phyloP scores from a whole-genome alignment of 2,113 vertebrate species.

The Podarcis raffonei region DNA sequence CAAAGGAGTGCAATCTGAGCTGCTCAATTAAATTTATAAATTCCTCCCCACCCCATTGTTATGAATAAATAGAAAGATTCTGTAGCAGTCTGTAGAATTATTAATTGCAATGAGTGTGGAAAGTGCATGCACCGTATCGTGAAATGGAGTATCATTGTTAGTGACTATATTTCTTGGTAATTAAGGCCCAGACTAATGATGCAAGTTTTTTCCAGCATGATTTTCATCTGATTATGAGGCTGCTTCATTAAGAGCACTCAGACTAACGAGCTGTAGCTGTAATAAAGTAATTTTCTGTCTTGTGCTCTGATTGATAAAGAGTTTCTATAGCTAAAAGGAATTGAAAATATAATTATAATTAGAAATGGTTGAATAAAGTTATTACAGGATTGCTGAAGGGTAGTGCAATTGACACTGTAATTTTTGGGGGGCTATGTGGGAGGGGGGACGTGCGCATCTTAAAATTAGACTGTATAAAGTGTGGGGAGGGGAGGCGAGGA shows the following conservation, averaged over 20 bases:
- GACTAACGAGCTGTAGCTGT: constrained; percentile 99
- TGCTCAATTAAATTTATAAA: constrained; percentile 86
- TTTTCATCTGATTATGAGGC: constrained; percentile 99
- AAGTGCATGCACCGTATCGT: constrained; percentile 85
- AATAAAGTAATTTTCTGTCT: constrained; percentile 99
- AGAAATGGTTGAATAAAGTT: constrained; percentile 94
- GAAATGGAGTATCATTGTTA: constrained; percentile 90
- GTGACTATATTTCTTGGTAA: constrained; percentile 97
- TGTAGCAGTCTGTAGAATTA: constrained; percentile 83
- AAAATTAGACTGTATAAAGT: constrained; percentile 82
- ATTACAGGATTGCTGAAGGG: constrained; percentile 91
- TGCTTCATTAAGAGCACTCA: constrained; percentile 99
- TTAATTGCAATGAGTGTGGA: constrained; percentile 86
- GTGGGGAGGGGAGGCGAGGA: constrained; percentile 14
- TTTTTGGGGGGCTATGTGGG: constrained; percentile 69
- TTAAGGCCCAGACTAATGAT: constrained; percentile 99
- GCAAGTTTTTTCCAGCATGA: constrained; percentile 99
- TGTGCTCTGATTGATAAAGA: constrained; percentile 96
- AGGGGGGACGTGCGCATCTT: constrained; percentile 76
- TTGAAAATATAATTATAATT: constrained; percentile 94
- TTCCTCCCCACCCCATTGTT: constrained; percentile 81
- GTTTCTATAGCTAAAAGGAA: constrained; percentile 93
- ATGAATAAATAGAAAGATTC: constrained; percentile 87
- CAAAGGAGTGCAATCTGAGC: constrained; percentile 75
- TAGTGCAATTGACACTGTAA: constrained; percentile 87